Base-by-base conservation (phyloP, 2,888 invertebrate genomes). In the Drosophila melanosoma region DNA sequence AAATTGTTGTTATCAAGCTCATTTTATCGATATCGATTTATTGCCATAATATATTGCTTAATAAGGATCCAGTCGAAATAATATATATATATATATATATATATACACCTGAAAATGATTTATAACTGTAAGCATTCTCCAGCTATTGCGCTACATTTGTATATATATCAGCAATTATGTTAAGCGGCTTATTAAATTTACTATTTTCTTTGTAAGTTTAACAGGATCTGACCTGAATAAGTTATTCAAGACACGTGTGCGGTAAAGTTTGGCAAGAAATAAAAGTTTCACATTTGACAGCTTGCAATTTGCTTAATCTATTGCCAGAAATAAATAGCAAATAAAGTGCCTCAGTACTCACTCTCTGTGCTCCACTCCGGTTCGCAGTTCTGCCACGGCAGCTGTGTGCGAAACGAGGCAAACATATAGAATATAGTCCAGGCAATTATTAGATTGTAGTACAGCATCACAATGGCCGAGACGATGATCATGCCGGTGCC, bases 391-490 rank as follows among this genome's bases (percentile, higher is more conserved):
- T 95, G 95, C 96, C 96, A 96, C 0, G 96, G 96, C 75, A 96
- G 90, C 90, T 94, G 93, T 90, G 95, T 94, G 58, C 94, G 94
- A 67, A 96, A 94, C 76, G 96, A 96, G 70, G 94, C 95, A 81
- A 95, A 95, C 95, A 96, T 96, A 91, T 96, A 96, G 92, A 95
- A 96, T 70, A 96, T 95, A 45, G 96, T 96, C 96, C 96, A 96
- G 58, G 96, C 96, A 80, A 96, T 96, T 76, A 96, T 96, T 49
- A 96, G 94, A 91, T 96, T 96, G 91, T 96, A 96, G 90, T 96
- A 96, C 45, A 96, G 93, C 96, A 96, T 96, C 33, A 96, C 96
- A 74, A 96, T 94, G 73, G 95, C 94, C 74, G 96, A 96, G n/a
- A 96, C 95, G 74, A 96, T 95, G 70, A 96, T 95, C 96, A 96